These are phyloP conservation scores for Caranx ignobilis DNA, from an alignment of 2,113 vertebrate species.

Conservation along the genomic window DNA sequence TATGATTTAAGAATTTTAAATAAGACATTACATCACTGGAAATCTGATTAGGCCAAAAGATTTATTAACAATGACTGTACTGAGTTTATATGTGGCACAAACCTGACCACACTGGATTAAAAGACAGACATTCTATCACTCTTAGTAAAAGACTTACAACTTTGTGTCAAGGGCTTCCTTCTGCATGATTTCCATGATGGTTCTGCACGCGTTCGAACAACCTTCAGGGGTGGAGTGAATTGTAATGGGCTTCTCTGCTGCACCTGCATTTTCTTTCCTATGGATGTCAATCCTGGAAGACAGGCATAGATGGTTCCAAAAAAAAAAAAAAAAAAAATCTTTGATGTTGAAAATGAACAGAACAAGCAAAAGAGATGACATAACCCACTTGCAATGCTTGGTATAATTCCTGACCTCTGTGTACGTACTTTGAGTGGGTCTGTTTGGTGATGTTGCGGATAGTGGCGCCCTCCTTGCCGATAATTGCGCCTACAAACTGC, in stretches of 20 bases:
- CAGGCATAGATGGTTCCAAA: background rate
- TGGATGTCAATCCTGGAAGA: constrained; percentile 94
- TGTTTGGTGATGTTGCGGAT: constrained; percentile 99
- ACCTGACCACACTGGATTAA: background rate
- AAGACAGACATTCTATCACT: background rate
- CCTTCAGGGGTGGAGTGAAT: constrained; percentile 97
- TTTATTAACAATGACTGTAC: background rate
- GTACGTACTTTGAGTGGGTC: constrained; percentile 96
- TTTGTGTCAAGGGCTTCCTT: constrained; percentile 98
- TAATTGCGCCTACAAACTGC: constrained; percentile 97
- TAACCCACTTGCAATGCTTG: background rate
- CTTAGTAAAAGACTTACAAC: constrained; percentile 88
- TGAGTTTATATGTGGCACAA: background rate
- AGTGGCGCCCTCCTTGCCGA: constrained; percentile 97
- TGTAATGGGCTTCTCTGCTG: constrained; percentile 97
- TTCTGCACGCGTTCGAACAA: constrained; percentile 93
- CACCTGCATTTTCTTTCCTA: constrained; percentile 97
- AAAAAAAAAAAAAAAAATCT: no score
- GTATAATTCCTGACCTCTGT: constrained; percentile 24
- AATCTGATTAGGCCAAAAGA: background rate
- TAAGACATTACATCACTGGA: background rate
- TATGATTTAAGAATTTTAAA: background rate
- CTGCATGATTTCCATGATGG: constrained; percentile 99
- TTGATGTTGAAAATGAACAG: background rate
- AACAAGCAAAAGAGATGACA: background rate